phyloP scores from a whole-genome alignment of 2,888 invertebrate species.

The Eupithecia pulchellata region DNA sequence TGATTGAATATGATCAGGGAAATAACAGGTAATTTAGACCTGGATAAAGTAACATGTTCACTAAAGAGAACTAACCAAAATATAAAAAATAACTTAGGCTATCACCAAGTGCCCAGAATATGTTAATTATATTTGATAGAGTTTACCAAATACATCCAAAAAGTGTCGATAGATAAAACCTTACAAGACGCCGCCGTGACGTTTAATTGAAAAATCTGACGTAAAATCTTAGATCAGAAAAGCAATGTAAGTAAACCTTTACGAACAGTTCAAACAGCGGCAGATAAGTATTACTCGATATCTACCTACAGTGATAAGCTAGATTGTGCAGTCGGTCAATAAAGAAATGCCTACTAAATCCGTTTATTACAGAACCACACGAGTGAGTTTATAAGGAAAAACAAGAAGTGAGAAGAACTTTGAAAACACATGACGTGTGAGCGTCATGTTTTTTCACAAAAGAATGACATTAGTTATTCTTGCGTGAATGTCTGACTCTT shows the following conservation, averaged over 20 bases:
- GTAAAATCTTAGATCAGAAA: not conserved
- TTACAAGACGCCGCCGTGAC: not conserved
- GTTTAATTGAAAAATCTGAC: not conserved
- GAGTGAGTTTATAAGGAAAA: too few species aligned
- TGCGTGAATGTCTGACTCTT: too few species aligned
- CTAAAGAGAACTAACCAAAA: not conserved
- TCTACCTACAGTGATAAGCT: not conserved
- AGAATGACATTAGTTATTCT: too few species aligned
- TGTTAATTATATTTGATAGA: not conserved
- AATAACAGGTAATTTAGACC: too few species aligned
- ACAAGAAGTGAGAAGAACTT: too few species aligned
- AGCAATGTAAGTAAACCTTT: not conserved
- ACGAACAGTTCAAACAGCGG: not conserved
- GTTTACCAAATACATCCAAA: not conserved
- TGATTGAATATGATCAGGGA: too few species aligned
- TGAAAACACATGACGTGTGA: too few species aligned
- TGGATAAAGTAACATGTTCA: not conserved
- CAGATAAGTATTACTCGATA: not conserved
- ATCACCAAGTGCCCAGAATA: not conserved
- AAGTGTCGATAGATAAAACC: not conserved
- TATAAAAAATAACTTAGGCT: not conserved
- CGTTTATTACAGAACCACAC: not conserved
- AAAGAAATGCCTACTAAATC: not conserved
- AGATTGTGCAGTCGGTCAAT: not conserved
- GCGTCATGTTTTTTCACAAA: too few species aligned